phyloP scores from a whole-genome alignment of 2,888 invertebrate species.

The Cryptophagus acutangulus region DNA sequence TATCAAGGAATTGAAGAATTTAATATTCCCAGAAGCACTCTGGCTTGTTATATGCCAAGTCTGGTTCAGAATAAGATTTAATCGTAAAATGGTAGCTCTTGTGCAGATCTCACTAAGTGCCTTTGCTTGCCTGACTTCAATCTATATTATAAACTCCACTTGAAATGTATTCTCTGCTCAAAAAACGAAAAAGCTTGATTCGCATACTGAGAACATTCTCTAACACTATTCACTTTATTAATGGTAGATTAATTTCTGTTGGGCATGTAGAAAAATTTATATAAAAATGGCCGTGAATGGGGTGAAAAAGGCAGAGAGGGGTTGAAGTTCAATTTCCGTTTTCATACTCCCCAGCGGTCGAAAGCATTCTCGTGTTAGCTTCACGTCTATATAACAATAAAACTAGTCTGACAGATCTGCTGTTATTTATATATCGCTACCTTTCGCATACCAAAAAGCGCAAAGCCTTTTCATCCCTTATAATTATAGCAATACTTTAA shows the following conservation, averaged over 20 bases:
- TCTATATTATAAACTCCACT: conserved; percentile 33
- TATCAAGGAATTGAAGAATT: conserved; percentile 38
- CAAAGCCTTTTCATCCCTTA: too few relatives aligned
- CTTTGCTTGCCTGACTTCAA: conserved; percentile 36
- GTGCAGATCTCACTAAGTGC: conserved; percentile 41
- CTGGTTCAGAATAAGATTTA: conserved; percentile 41
- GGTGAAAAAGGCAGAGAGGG: background rate
- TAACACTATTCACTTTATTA: conserved; percentile 1
- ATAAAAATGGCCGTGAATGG: background rate
- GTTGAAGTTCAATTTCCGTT: conserved; percentile 32
- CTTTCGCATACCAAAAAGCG: too few relatives aligned
- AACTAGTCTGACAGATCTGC: too few relatives aligned
- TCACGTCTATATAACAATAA: conserved; percentile 37
- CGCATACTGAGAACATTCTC: background rate
- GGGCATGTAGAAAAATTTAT: background rate
- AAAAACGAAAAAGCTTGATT: conserved; percentile 6
- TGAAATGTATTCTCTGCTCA: conserved; percentile 34
- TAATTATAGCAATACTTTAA: too few relatives aligned
- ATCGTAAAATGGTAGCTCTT: conserved; percentile 42
- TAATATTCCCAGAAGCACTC: conserved; percentile 42
- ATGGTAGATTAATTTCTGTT: background rate
- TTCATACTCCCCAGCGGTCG: conserved; percentile 33
- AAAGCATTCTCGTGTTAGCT: conserved; percentile 40
- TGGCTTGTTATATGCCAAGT: conserved; percentile 40
- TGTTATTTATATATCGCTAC: too few relatives aligned